A percentile compares a stretch with the other conserved stretches of the same genome.
phyloP scores from a whole-genome alignment of 1,140 invertebrate species.

The Eupeodes corollae region DNA sequence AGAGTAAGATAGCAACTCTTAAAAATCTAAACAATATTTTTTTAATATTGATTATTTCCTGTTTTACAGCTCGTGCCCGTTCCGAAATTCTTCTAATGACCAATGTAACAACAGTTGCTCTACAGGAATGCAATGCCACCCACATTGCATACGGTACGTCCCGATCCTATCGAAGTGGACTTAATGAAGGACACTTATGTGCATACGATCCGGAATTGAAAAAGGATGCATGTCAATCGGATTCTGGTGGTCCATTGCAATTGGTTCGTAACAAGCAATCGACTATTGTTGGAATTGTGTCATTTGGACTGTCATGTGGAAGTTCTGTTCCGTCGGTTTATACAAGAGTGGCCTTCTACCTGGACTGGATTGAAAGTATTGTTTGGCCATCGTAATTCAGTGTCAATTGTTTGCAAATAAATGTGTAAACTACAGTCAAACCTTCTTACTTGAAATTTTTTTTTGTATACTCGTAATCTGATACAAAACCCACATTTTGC shows the following conservation, averaged over 20 bases:
- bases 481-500: too few species aligned
- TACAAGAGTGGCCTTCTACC: constrained; percentile 47
- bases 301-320: constrained; percentile 54
- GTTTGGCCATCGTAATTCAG: constrained; percentile 41
- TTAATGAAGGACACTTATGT: constrained; percentile 44
- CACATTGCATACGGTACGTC: constrained; percentile 23
- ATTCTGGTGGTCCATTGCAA: constrained; percentile 55
- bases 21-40: not conserved
- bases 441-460: too few species aligned
- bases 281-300: constrained; percentile 44
- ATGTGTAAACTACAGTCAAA: too few species aligned
- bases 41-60: not conserved
- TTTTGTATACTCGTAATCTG: too few species aligned
- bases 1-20: constrained; percentile 13
- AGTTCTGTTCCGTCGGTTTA: constrained; percentile 50
- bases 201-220: constrained; percentile 42
- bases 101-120: constrained; percentile 12
- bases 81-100: constrained; percentile 25
- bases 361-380: constrained; percentile 52
- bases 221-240: constrained; percentile 49
- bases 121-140: constrained; percentile 16
- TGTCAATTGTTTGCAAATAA: too few species aligned
- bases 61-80: constrained; percentile 10
- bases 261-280: constrained; percentile 18
- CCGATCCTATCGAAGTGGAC: constrained; percentile 43